Percentiles rank a stretch among this genome's conserved stretches.
Evolutionary conservation across 92 coral and sea anemone species (phyloP).

Genomic region (Scolanthus callimorphus): DNA sequence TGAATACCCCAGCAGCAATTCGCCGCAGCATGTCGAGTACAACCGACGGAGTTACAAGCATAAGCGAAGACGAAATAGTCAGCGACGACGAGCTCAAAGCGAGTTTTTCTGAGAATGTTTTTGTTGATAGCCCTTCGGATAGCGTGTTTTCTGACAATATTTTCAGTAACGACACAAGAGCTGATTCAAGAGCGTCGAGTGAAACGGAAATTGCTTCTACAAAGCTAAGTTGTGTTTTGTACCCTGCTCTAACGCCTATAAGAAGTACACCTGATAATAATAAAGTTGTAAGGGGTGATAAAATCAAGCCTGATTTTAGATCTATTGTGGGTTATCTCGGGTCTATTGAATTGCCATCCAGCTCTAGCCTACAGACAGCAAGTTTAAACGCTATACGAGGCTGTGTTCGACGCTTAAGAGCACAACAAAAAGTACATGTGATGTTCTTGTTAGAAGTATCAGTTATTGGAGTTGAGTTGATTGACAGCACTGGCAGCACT

Average conservation of each 20-base stretch:
- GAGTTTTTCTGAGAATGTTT: constrained; percentile 64
- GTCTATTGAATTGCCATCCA: constrained; percentile 81
- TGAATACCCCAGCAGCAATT: constrained; percentile 38
- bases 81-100: constrained; percentile 95
- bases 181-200: constrained; percentile 39
- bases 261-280: constrained; percentile 16
- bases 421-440: constrained; percentile 68
- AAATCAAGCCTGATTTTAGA: constrained; percentile 44
- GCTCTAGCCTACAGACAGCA: constrained; percentile 65
- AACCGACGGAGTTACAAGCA: constrained; percentile 47
- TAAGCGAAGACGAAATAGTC: constrained; percentile 71
- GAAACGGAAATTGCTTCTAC: constrained; percentile 51
- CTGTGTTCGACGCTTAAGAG: constrained; percentile 87
- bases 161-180: constrained; percentile 4
- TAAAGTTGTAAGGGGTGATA: constrained; percentile 11
- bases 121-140: constrained; percentile 53
- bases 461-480: constrained; percentile 56
- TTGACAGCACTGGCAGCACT: constrained; percentile 53
- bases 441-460: constrained; percentile 76
- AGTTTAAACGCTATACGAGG: constrained; percentile 77
- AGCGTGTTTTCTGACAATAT: constrained; percentile 51
- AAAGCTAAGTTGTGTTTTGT: constrained; percentile 32
- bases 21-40: constrained; percentile 27
- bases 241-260: constrained; percentile 48
- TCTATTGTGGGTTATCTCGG: constrained; percentile 92